Evolutionary conservation across 1,140 invertebrate species (phyloP).

Genomic region (Geopemphigus sp.): DNA sequence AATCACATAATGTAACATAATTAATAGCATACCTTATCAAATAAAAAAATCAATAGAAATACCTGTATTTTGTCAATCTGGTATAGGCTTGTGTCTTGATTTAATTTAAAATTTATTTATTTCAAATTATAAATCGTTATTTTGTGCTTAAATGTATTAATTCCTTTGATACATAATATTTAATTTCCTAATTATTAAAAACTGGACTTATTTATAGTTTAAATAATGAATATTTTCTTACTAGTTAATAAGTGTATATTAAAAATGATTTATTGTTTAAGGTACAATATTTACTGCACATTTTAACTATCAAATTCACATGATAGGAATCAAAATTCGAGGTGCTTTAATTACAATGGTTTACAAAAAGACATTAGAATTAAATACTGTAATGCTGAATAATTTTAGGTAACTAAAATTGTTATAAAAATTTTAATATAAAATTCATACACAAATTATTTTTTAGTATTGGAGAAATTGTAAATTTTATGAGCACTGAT

Average conservation of each 20-base stretch:
- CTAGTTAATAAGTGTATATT: neutral
- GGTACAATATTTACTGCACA: constrained; percentile 79
- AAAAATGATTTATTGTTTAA: constrained; percentile 54
- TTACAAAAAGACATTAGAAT: constrained; percentile 79
- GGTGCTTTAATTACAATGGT: constrained; percentile 79
- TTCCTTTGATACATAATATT: too few relatives aligned
- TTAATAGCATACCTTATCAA: too few relatives aligned
- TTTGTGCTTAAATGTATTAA: too few relatives aligned
- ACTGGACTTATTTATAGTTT: too few relatives aligned
- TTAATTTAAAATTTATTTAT: too few relatives aligned
- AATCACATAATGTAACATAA: too few relatives aligned
- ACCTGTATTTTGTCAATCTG: too few relatives aligned
- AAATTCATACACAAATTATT: constrained; percentile 51
- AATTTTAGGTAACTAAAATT: constrained; percentile 55
- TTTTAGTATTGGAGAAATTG: constrained; percentile 81
- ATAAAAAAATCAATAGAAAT: too few relatives aligned
- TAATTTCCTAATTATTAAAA: too few relatives aligned
- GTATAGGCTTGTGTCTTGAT: too few relatives aligned
- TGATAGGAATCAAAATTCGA: constrained; percentile 84
- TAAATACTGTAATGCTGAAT: constrained; percentile 56
- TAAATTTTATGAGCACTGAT: constrained; percentile 97
- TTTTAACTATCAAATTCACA: constrained; percentile 83
- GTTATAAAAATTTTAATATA: neutral
- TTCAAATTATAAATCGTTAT: too few relatives aligned
- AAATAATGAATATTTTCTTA: neutral